Evolutionary conservation across 2,888 invertebrate species (phyloP).

Genomic region (Pollenia angustigena): DNA sequence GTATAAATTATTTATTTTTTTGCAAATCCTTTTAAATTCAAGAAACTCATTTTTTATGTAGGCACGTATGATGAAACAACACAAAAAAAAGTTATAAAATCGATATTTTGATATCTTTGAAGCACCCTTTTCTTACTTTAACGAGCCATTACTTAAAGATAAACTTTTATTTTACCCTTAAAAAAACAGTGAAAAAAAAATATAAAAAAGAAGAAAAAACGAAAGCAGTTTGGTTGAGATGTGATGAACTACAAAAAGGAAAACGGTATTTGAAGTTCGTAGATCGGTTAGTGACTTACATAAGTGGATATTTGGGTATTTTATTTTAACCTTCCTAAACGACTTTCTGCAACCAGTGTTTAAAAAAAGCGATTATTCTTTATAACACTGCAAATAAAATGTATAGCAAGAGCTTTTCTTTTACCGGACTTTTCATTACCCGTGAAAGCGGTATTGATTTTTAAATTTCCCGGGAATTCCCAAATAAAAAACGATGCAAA

Average conservation of each 20-base stretch:
- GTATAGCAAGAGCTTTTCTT: no score
- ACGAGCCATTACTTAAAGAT: constrained; percentile 72
- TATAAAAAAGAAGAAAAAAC: constrained; percentile 1
- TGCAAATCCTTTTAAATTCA: constrained; percentile 51
- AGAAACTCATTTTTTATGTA: constrained; percentile 31
- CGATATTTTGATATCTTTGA: constrained; percentile 49
- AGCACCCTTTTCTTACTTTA: constrained; percentile 70
- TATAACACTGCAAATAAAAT: no score
- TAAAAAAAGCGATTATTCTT: no score
- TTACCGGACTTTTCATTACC: no score
- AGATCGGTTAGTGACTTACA: neutral
- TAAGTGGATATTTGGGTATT: no score
- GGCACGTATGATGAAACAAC: constrained; percentile 36
- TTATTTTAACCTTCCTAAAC: no score
- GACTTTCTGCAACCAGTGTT: no score
- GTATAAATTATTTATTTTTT: constrained; percentile 14
- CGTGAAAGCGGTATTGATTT: no score
- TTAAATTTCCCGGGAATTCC: no score
- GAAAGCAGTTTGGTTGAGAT: neutral
- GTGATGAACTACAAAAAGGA: neutral
- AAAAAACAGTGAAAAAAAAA: constrained; percentile 37
- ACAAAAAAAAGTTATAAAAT: constrained; percentile 37
- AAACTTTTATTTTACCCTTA: constrained; percentile 48
- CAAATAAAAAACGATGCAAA: no score
- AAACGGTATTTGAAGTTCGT: neutral